Conservation (phyloP, 2,888 invertebrate genomes). For the Hypercompe scribonia region DNA sequence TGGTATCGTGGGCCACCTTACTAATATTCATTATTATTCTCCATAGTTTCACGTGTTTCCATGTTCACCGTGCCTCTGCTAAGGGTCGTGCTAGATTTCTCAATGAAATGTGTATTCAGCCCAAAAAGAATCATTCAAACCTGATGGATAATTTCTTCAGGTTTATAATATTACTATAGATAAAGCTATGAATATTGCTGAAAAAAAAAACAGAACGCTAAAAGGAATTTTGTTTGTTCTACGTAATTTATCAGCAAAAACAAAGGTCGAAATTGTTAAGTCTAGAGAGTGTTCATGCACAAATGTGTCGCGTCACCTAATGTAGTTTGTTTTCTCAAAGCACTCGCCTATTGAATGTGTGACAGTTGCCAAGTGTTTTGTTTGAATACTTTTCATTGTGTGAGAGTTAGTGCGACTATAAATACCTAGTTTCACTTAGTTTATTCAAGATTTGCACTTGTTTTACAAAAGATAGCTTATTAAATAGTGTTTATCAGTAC, state of each 20-base stretch:
- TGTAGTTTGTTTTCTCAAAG: constrained; percentile 51
- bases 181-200: neutral
- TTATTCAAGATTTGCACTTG: neutral
- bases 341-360: constrained; percentile 33
- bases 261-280: constrained; percentile 32
- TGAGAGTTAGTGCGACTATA: neutral
- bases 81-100: neutral
- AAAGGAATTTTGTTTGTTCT: neutral
- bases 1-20: too few relatives aligned
- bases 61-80: too few relatives aligned
- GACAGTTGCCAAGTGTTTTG: constrained; percentile 39
- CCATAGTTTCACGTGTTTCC: neutral
- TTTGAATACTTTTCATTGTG: constrained; percentile 10
- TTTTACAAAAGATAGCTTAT: neutral
- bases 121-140: neutral
- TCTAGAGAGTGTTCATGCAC: constrained; percentile 55
- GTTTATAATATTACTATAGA: neutral
- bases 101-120: neutral
- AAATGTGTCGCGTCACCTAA: constrained; percentile 66
- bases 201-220: neutral
- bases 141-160: neutral
- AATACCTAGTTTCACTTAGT: neutral
- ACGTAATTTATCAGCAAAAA: constrained; percentile 25
- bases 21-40: neutral
- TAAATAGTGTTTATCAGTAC: too few relatives aligned